A percentile compares a stretch with the other conserved stretches of the same genome.
These are phyloP conservation scores for Poeciliopsis turneri DNA, from an alignment of 2,797 vertebrate genomes.

Conservation along the genomic window DNA sequence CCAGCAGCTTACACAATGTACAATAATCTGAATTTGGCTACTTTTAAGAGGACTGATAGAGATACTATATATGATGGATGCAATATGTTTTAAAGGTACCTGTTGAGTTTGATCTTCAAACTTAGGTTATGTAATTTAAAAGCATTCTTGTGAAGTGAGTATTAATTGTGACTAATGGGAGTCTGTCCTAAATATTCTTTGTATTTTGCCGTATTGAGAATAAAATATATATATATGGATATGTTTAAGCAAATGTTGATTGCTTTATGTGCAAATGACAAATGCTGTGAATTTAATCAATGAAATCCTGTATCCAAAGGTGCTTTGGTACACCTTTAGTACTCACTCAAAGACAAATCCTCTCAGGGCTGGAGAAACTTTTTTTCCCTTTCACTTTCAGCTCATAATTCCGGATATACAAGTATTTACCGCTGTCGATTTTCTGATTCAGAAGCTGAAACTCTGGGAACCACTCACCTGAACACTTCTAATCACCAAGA, in stretches of 20 bases:
- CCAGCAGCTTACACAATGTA: constrained; percentile 78
- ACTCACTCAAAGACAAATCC: too few relatives aligned
- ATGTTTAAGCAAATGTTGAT: constrained; percentile 63
- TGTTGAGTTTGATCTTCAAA: constrained; percentile 82
- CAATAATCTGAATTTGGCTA: constrained; percentile 79
- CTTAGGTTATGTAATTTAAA: constrained; percentile 87
- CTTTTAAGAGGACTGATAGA: constrained; percentile 81
- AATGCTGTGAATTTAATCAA: background rate
- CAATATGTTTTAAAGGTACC: constrained; percentile 86
- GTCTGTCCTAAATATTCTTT: constrained; percentile 99
- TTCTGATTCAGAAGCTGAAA: background rate
- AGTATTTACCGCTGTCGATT: background rate
- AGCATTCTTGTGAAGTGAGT: constrained; percentile 87
- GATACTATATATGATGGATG: constrained; percentile 84
- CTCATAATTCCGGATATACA: background rate
- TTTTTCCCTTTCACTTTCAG: background rate
- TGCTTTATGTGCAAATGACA: constrained; percentile 13
- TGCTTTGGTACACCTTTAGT: too few relatives aligned
- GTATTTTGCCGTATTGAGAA: constrained; percentile 99
- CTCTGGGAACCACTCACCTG: background rate
- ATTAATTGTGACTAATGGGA: constrained; percentile 88
- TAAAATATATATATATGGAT: constrained; percentile 94
- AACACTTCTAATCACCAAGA: background rate
- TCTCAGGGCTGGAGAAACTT: too few relatives aligned
- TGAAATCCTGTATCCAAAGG: background rate